Evolutionary conservation across 2,888 invertebrate genomes (phyloP).

Genomic region (Balanococcus diminutus): DNA sequence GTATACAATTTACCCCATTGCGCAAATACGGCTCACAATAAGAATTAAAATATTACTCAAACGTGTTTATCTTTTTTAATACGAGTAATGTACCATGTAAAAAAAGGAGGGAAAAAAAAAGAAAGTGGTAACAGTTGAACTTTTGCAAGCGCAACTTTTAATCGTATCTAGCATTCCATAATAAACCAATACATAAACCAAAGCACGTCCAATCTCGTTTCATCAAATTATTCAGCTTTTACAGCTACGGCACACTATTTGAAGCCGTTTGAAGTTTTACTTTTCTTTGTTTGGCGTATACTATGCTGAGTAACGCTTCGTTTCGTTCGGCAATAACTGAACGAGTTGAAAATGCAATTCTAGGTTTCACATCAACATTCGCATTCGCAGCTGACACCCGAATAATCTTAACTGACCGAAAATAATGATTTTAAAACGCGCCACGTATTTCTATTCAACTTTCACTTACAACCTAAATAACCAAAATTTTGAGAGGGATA

Average conservation of each 20-base stretch:
- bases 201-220: slow-evolving; percentile 25
- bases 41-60: neutral
- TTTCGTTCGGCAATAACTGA: neutral
- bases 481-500: neutral
- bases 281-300: neutral
- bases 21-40: neutral
- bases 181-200: slow-evolving; percentile 22
- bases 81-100: neutral
- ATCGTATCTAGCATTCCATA: neutral
- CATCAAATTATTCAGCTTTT: slow-evolving; percentile 29
- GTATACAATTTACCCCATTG: neutral
- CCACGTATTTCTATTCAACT: neutral
- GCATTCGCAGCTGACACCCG: neutral
- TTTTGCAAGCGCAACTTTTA: neutral
- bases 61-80: slow-evolving; percentile 28
- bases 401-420: neutral
- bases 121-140: slow-evolving; percentile 32
- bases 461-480: neutral
- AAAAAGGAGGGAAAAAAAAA: neutral
- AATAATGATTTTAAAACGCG: neutral
- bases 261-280: neutral
- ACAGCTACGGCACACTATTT: neutral
- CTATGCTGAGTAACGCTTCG: neutral
- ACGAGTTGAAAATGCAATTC: slow-evolving; percentile 7
- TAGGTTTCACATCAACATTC: neutral